Conservation (phyloP, 2,888 invertebrate species). For the Scaptomyza cyrtandrae region DNA sequence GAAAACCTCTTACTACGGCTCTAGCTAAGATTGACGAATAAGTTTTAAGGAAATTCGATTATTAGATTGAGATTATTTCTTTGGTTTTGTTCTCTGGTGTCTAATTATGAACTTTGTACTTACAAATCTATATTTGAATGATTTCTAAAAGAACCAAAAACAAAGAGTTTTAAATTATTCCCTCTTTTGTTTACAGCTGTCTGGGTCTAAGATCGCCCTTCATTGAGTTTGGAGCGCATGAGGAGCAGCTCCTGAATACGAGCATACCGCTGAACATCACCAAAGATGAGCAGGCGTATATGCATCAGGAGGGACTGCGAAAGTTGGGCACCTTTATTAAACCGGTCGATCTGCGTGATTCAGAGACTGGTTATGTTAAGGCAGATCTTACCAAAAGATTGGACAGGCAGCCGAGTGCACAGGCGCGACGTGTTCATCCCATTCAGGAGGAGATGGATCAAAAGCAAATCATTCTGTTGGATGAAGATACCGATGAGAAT, state of each 20-base stretch:
- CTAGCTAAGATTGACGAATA: too few relatives aligned
- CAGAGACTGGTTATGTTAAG: conserved; percentile 83
- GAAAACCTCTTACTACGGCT: too few relatives aligned
- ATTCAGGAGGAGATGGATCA: conserved; percentile 84
- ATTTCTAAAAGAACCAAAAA: too few relatives aligned
- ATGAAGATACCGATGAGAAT: conserved; percentile 84
- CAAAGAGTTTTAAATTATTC: neutral
- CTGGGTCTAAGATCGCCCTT: conserved; percentile 84
- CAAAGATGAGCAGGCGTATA: conserved; percentile 83
- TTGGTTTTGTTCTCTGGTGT: too few relatives aligned
- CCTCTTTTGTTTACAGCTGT: conserved; percentile 70
- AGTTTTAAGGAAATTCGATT: too few relatives aligned
- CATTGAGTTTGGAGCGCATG: conserved; percentile 83
- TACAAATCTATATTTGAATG: too few relatives aligned
- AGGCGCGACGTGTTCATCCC: conserved; percentile 78
- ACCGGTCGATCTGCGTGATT: conserved; percentile 83
- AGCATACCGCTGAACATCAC: conserved; percentile 84
- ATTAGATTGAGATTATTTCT: too few relatives aligned
- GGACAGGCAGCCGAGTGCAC: conserved; percentile 51
- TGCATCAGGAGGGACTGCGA: conserved; percentile 83
- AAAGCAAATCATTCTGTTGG: conserved; percentile 83
- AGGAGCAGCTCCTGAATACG: conserved; percentile 83
- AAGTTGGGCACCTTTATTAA: conserved; percentile 84
- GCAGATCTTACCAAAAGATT: conserved; percentile 83
- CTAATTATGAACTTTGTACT: too few relatives aligned